Evolutionary conservation across 2,888 invertebrate species (phyloP).

Genomic region (Cephonodes hylas): DNA sequence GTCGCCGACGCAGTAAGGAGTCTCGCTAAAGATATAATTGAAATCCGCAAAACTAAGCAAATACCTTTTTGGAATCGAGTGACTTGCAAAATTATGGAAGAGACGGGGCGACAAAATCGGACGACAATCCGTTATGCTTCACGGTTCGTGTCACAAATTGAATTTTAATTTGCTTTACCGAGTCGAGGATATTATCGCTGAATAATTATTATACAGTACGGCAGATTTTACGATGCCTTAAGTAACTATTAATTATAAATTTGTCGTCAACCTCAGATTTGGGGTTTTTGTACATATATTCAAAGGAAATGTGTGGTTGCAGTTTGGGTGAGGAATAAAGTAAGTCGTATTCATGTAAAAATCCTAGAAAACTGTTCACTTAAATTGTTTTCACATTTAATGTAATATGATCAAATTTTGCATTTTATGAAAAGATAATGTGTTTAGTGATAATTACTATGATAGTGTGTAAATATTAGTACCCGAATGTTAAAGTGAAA

Average conservation of each 20-base stretch:
- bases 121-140: constrained; percentile 75
- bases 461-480: too few species aligned
- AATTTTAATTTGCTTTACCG: constrained; percentile 77
- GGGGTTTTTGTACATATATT: neutral
- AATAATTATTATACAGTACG: constrained; percentile 69
- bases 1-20: constrained; percentile 24
- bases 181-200: constrained; percentile 75
- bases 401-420: too few species aligned
- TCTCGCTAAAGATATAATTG: constrained; percentile 41
- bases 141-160: constrained; percentile 75
- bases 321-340: neutral
- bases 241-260: constrained; percentile 47
- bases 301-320: neutral
- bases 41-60: constrained; percentile 52
- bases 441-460: too few species aligned
- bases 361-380: neutral
- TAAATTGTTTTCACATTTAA: neutral
- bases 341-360: neutral
- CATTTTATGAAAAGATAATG: neutral
- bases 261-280: neutral
- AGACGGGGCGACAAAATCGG: constrained; percentile 71
- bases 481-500: neutral
- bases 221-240: constrained; percentile 59
- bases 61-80: constrained; percentile 55
- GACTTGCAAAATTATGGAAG: constrained; percentile 70